Evolutionary conservation across 2,797 vertebrate genomes (phyloP).

Genomic region (Alosa sapidissima): DNA sequence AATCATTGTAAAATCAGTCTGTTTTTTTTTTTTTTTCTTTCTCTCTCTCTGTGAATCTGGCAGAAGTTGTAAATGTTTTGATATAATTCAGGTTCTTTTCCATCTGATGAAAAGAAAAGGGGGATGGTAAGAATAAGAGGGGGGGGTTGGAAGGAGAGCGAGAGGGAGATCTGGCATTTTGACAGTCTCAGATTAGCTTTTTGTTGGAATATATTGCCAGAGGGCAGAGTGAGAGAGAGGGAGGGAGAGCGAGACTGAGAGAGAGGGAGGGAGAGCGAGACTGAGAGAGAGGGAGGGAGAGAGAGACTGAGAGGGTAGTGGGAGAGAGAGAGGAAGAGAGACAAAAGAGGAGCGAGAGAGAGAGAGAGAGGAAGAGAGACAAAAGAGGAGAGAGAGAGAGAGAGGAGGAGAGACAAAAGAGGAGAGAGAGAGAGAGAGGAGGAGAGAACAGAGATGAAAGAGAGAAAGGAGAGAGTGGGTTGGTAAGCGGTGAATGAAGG

Average conservation of each 20-base stretch:
- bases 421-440: conserved; percentile 24
- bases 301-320: too few species aligned
- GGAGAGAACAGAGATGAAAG: conserved; percentile 50
- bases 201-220: conserved; percentile 58
- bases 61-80: background rate
- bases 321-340: background rate
- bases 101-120: conserved; percentile 13
- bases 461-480: background rate
- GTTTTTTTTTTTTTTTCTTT: background rate
- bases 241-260: conserved; percentile 45
- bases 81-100: background rate
- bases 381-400: background rate
- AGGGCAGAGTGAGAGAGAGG: conserved; percentile 46
- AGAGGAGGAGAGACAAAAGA: conserved; percentile 44
- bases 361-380: background rate
- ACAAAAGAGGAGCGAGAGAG: background rate
- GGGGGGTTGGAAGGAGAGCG: conserved; percentile 27
- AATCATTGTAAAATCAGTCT: background rate
- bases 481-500: background rate
- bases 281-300: too few species aligned
- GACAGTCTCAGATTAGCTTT: conserved; percentile 63
- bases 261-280: conserved; percentile 33
- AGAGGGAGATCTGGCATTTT: conserved; percentile 44
- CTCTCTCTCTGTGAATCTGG: background rate
- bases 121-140: conserved; percentile 32